Percentiles rank a stretch among this genome's conserved stretches.
phyloP scores from a whole-genome alignment of 2,888 invertebrate species.

The Lathronympha strigana region DNA sequence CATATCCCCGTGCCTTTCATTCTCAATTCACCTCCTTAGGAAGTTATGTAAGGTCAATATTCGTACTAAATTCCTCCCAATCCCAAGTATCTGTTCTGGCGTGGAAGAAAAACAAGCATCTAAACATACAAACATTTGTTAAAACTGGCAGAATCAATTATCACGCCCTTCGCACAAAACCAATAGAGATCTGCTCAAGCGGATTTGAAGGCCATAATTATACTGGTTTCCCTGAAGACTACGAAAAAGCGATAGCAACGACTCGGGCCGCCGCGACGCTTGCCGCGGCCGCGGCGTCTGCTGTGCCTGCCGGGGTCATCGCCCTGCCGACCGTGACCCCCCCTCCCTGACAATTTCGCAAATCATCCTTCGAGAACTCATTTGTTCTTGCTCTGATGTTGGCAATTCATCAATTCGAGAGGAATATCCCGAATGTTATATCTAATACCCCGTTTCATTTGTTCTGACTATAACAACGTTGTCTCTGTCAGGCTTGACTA shows the following conservation, averaged over 20 bases:
- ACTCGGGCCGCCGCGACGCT: constrained; percentile 48
- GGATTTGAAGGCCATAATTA: no score
- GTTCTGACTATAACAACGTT: constrained; percentile 22
- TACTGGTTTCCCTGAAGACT: constrained; percentile 1
- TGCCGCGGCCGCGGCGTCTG: constrained; percentile 53
- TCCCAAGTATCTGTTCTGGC: no score
- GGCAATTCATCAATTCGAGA: constrained; percentile 34
- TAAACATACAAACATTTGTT: no score
- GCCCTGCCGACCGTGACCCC: constrained; percentile 77
- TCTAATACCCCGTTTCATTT: constrained; percentile 18
- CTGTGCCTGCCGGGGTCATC: constrained; percentile 65
- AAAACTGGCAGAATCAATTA: no score
- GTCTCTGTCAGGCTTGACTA: constrained; percentile 28
- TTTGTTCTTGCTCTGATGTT: constrained; percentile 42
- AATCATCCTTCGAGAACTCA: constrained; percentile 43
- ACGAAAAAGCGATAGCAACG: not conserved
- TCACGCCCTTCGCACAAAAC: no score
- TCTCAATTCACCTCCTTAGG: no score
- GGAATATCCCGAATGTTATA: constrained; percentile 9
- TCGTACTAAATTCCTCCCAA: no score
- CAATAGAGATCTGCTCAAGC: no score
- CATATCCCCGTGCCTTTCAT: no score
- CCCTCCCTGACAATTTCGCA: constrained; percentile 50
- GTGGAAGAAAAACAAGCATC: no score
- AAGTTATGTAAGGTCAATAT: no score